Base-by-base conservation (phyloP, 2,888 invertebrate genomes). In the Siphonodentalium dalli region DNA sequence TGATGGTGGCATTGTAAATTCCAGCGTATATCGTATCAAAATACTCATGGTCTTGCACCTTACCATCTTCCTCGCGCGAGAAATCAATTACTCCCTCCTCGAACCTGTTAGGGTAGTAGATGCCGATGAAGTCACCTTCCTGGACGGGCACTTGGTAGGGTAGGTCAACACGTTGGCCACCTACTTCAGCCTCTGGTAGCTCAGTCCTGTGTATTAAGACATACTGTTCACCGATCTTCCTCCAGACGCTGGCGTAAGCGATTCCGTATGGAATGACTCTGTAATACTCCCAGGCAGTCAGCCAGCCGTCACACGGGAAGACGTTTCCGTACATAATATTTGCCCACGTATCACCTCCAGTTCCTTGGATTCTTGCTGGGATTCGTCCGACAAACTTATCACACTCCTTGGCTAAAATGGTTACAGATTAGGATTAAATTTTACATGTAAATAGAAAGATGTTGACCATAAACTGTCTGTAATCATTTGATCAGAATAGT, bases 121-220 rank as follows among this genome's bases (percentile, higher is more conserved):
- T 60, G 20, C 79, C 79, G 28, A 79, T 68, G 50, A 77, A 75
- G 46, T 79, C 77, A n/a, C 77, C 77, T 15, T 65, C 59, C 6
- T 65, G 55, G 0, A 75, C 78, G 0, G 56, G 39, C 21, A 77
- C 63, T 7, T 72, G 76, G 4, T 29, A 35, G 2, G 49, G 43
- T 3, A 72, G 48, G 2, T 47, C 33, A 3, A 74, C 61, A 0
- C 49, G 61, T 28, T 65, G 66, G 24, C 60, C 46, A 2, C 76
- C 76, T 5, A 69, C 56, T 0, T 58, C 42, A 3, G 58, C 72
- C 5, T 65, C 61, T 3, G 72, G 72, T 6, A 78, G 57, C 40
- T 58, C 60, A 1, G 75, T 68, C 34, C 70, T 68, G 26, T 65
- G 63, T 1, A 69, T 51, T 3, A 79, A 64, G 6, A 59, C 39